Percentiles rank a stretch among this genome's conserved stretches.
phyloP scores from a whole-genome alignment of 1,140 invertebrate species.

The Wasmannia auropunctata region DNA sequence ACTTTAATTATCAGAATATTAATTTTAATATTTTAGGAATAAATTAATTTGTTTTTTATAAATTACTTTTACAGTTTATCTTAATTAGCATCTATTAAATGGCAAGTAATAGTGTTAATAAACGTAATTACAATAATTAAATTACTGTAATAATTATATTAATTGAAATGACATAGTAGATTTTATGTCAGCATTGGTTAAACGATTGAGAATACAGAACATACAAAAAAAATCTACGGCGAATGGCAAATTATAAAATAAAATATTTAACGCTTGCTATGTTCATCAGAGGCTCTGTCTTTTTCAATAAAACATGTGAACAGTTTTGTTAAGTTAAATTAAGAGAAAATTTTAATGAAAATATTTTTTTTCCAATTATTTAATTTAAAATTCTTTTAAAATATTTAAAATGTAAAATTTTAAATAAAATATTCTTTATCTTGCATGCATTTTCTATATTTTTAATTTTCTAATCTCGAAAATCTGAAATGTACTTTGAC shows the following conservation, averaged over 20 bases:
- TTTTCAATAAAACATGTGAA: constrained; percentile 6
- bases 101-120: not conserved
- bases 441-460: not conserved
- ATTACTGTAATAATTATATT: not conserved
- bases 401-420: constrained; percentile 37
- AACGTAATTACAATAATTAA: not conserved
- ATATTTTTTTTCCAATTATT: not conserved
- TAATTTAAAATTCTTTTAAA: not conserved
- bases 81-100: constrained; percentile 16
- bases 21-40: not conserved
- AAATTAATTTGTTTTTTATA: not conserved
- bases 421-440: not conserved
- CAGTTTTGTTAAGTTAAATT: constrained; percentile 4
- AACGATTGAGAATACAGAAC: not conserved
- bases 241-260: not conserved
- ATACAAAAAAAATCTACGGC: not conserved
- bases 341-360: not conserved
- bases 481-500: not conserved
- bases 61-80: not conserved
- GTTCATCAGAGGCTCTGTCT: not conserved
- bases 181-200: too few species aligned
- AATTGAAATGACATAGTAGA: not conserved
- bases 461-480: not conserved
- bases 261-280: not conserved
- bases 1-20: not conserved